Evolutionary conservation across 2,113 vertebrate species (phyloP).

Genomic region (Mohoua ochrocephala): DNA sequence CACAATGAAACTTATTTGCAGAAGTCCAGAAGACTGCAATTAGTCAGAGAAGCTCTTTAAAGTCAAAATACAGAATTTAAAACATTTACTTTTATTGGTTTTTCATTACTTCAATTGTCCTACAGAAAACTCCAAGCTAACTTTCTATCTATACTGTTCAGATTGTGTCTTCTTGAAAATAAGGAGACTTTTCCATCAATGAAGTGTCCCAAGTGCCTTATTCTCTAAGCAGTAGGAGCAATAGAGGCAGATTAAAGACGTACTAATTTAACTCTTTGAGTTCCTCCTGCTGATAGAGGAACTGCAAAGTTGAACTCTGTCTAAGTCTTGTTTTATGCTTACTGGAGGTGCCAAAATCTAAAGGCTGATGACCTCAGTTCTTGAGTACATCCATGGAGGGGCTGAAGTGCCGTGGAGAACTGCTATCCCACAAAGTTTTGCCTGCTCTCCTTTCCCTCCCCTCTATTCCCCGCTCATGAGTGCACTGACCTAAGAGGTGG

Average conservation of each 20-base stretch:
- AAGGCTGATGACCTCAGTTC: background rate
- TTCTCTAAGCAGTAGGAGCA: background rate
- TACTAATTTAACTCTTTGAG: background rate
- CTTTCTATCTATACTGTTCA: background rate
- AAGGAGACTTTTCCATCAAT: background rate
- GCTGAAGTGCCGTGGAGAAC: background rate
- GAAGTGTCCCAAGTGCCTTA: background rate
- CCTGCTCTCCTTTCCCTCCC: background rate
- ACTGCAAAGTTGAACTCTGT: background rate
- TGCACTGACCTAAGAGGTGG: background rate
- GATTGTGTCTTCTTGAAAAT: background rate
- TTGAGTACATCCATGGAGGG: background rate
- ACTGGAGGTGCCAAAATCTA: background rate
- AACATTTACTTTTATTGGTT: background rate
- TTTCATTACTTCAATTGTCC: background rate
- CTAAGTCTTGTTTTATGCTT: background rate
- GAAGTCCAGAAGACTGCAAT: background rate
- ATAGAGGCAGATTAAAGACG: background rate
- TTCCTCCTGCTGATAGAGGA: background rate
- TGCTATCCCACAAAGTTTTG: background rate
- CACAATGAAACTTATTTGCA: background rate
- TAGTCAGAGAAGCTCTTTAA: background rate
- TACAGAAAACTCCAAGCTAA: background rate
- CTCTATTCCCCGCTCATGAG: background rate
- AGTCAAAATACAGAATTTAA: background rate